Percentiles rank a stretch among this genome's conserved stretches.
Evolutionary conservation across 2,888 invertebrate species (phyloP).

Genomic region (Anthrax anthrax): DNA sequence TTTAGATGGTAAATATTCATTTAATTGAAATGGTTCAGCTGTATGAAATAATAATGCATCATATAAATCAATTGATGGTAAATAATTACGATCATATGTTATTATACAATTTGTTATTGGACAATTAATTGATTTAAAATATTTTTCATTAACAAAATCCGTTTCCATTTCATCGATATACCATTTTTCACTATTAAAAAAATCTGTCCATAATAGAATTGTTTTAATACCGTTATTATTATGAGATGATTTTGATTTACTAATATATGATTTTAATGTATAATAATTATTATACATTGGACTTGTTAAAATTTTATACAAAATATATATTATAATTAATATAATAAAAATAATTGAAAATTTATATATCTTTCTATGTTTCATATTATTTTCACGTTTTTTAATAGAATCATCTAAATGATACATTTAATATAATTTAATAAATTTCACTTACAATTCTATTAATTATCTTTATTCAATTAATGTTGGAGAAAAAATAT

Average conservation of each 20-base stretch:
- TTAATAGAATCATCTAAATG: too few species aligned
- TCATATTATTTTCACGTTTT: too few species aligned
- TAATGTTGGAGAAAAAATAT: too few species aligned
- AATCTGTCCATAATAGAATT: slow-evolving; percentile 27
- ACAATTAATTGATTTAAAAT: slow-evolving; percentile 24
- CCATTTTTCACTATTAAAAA: slow-evolving; percentile 26
- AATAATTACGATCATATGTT: slow-evolving; percentile 26
- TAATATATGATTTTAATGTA: neutral
- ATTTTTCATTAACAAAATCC: slow-evolving; percentile 20
- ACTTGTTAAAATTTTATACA: neutral
- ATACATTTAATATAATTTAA: too few species aligned
- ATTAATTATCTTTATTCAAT: too few species aligned
- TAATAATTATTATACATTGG: neutral
- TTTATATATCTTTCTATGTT: too few species aligned
- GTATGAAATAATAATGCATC: slow-evolving; percentile 41
- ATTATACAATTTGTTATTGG: slow-evolving; percentile 35
- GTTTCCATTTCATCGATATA: slow-evolving; percentile 11
- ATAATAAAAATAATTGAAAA: too few species aligned
- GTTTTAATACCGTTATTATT: slow-evolving; percentile 8
- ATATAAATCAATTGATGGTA: slow-evolving; percentile 29
- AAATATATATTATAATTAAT: neutral
- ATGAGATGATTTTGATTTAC: neutral
- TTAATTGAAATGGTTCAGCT: slow-evolving; percentile 26
- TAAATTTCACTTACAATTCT: too few species aligned
- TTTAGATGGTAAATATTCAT: slow-evolving; percentile 15